Evolutionary conservation across 2,888 invertebrate species (phyloP).

Genomic region (Nephrotoma flavescens): DNA sequence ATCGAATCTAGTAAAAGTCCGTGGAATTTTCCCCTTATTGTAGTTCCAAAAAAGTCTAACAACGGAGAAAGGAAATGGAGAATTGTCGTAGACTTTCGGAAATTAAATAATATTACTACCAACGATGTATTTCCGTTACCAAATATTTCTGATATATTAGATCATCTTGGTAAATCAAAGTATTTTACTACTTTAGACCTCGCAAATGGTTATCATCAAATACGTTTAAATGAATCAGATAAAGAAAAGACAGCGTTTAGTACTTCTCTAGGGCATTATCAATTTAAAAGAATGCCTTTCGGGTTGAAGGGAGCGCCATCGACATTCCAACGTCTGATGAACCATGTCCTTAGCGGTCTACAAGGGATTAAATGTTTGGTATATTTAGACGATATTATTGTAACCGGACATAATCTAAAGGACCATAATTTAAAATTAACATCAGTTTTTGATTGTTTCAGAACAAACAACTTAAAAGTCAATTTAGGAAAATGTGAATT

Average conservation of each 20-base stretch:
- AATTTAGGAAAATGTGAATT: no score
- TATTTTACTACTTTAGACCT: no score
- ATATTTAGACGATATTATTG: constrained; percentile 5
- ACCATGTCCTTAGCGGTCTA: constrained; percentile 17
- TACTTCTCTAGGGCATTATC: constrained; percentile 12
- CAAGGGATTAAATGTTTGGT: constrained; percentile 10
- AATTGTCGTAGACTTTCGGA: no score
- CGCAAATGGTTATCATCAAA: constrained; percentile 4
- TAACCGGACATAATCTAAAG: constrained; percentile 12
- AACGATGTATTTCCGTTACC: no score
- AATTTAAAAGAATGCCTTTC: constrained; percentile 15
- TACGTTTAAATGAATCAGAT: background rate
- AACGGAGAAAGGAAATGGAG: background rate
- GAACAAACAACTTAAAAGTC: no score
- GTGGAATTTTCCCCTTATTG: background rate
- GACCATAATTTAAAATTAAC: constrained; percentile 15
- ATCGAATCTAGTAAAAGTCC: background rate
- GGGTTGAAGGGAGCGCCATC: constrained; percentile 17
- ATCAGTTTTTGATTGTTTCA: constrained; percentile 13
- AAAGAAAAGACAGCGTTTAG: background rate
- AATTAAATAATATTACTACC: background rate
- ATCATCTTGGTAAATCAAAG: no score
- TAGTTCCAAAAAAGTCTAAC: background rate
- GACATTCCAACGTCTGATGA: constrained; percentile 20
- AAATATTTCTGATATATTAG: no score